Evolutionary conservation across 2,113 vertebrate genomes (phyloP), one percentile per base, ranked within the genome.

Genomic region (Gallinago undulata): DNA sequence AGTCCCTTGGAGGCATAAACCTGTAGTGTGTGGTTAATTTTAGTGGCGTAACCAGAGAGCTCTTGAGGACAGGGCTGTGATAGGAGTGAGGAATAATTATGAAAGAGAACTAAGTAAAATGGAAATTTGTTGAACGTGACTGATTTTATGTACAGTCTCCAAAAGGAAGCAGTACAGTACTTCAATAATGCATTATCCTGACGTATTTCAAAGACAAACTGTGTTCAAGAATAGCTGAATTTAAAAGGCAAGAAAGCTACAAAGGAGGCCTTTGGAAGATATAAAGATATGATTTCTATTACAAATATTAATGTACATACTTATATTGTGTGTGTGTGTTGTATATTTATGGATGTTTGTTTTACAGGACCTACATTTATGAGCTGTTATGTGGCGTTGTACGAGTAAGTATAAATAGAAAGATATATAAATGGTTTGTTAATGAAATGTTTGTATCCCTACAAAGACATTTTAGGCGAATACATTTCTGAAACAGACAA

Each of bases 201-300:
- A 75, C 88, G 73, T 77, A 79, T 98, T 97, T 97, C 95, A 96
- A 97, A 96, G 93, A 37, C 86, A 87, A 89, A 67, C 23, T 60
- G 56, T 76, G 84, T 90, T 96, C 77, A 82, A 79, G 88, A 96
- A 76, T 39, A 75, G 48, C 72, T 96, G 87, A 27, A 69, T 95
- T 95, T 96, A 93, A 97, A 97, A 97, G 79, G 47, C 79, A 94
- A 57, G 39, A 21, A 57, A 91, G 60, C 89, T 57, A 80, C 74
- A 96, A 96, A 97, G 91, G 73, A 21, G 0, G 41, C 47, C 79
- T 95, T 95, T 96, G 93, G 81, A 97, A 97, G 96, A 93, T 33
- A 31, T 5, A 74, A 91, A 96, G 92, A 87, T 78, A 45, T 3
- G 37, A 57, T 86, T 96, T 66, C 73, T 95, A 19, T 87, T 37